Conservation (phyloP, 2,888 invertebrate genomes). For the Cerceris rybyensis region DNA sequence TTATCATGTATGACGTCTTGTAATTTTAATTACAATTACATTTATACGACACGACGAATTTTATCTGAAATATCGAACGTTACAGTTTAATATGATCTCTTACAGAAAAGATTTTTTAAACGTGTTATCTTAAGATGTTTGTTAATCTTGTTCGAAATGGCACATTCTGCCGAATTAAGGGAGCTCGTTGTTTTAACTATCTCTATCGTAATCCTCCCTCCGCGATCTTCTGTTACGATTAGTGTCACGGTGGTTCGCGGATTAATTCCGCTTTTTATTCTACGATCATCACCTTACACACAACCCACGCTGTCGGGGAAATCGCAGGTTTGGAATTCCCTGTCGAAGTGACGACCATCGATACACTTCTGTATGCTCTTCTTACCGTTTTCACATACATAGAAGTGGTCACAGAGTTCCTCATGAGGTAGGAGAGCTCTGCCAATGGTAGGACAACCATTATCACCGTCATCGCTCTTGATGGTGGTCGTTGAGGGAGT, state of each 20-base stretch:
- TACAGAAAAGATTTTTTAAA: background rate
- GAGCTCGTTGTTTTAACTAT: too few species aligned
- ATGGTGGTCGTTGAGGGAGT: conserved; percentile 4
- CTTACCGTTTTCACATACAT: background rate
- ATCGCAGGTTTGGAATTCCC: background rate
- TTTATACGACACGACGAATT: too few species aligned
- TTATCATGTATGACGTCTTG: too few species aligned
- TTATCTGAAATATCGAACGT: background rate
- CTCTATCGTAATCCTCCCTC: too few species aligned
- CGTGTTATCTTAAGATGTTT: background rate
- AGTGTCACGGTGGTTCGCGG: too few species aligned
- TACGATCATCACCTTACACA: too few species aligned
- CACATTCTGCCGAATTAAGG: too few species aligned
- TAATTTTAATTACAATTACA: too few species aligned
- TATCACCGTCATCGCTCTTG: background rate
- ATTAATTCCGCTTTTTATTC: too few species aligned
- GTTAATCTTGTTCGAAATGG: too few species aligned
- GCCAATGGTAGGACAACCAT: background rate
- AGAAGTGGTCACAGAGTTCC: background rate
- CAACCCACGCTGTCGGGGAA: background rate
- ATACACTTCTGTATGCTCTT: background rate
- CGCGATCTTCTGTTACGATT: too few species aligned
- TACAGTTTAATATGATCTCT: background rate
- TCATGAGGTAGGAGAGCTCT: background rate
- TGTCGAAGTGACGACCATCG: background rate